Conservation (phyloP, 2,888 invertebrate species). For the Homarus gammarus region DNA sequence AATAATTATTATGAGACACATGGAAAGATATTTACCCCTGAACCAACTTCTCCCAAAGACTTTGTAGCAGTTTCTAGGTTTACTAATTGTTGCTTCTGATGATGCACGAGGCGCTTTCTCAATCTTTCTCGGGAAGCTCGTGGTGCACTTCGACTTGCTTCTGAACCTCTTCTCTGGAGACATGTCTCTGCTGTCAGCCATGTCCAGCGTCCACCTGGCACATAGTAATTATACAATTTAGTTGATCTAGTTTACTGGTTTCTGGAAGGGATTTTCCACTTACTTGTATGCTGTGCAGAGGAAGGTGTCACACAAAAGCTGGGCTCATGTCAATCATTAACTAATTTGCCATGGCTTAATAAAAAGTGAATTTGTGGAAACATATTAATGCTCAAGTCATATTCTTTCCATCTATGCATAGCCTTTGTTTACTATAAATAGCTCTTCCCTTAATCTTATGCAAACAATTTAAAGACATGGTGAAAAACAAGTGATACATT, state of each 20-base stretch:
- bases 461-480: too few species aligned
- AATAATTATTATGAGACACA: too few species aligned
- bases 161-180: constrained; percentile 68
- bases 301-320: too few species aligned
- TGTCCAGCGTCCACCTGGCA: constrained; percentile 69
- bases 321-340: too few species aligned
- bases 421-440: too few species aligned
- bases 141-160: constrained; percentile 58
- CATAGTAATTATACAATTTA: not conserved
- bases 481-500: too few species aligned
- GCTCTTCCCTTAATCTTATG: too few species aligned
- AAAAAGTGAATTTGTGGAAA: too few species aligned
- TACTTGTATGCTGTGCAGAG: not conserved
- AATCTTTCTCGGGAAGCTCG: constrained; percentile 79
- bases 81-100: constrained; percentile 83
- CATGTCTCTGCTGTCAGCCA: constrained; percentile 75
- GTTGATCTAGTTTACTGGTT: not conserved
- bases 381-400: too few species aligned
- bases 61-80: constrained; percentile 85
- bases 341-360: too few species aligned
- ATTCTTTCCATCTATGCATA: too few species aligned
- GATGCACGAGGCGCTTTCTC: constrained; percentile 86
- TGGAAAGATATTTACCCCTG: constrained; percentile 35
- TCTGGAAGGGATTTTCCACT: too few species aligned
- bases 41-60: constrained; percentile 79